Percentiles rank a stretch among this genome's conserved stretches.
phyloP scores from a whole-genome alignment of 2,888 invertebrate genomes.

The Lymantria dispar region DNA sequence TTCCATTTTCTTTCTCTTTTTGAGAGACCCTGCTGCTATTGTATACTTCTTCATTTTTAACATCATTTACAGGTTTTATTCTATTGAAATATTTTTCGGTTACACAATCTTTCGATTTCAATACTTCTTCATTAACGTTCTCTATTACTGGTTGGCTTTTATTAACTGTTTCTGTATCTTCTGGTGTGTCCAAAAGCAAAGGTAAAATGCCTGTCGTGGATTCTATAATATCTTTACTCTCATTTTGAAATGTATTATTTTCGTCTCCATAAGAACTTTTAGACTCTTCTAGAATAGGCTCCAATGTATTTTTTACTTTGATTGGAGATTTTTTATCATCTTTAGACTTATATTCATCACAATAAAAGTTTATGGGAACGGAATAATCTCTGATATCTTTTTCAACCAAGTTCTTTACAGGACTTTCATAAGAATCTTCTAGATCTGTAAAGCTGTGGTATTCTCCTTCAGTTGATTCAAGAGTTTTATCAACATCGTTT shows the following conservation, averaged over 20 bases:
- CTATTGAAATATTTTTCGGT: not conserved
- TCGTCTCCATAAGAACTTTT: slow-evolving; percentile 68
- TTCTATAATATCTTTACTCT: slow-evolving; percentile 23
- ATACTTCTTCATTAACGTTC: not conserved
- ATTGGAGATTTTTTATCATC: slow-evolving; percentile 53
- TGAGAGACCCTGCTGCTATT: not conserved
- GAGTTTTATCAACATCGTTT: slow-evolving; percentile 38
- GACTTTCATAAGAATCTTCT: slow-evolving; percentile 68
- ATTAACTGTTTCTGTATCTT: not conserved
- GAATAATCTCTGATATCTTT: slow-evolving; percentile 78
- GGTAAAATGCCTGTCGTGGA: not conserved
- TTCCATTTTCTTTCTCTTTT: not conserved
- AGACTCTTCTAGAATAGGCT: slow-evolving; percentile 75
- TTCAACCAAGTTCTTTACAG: slow-evolving; percentile 67
- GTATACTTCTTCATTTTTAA: not conserved
- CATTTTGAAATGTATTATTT: slow-evolving; percentile 42
- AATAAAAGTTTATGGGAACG: slow-evolving; percentile 70
- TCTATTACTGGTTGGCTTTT: not conserved
- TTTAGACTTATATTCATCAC: slow-evolving; percentile 56
- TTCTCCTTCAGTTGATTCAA: slow-evolving; percentile 63
- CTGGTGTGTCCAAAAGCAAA: not conserved
- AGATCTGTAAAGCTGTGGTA: slow-evolving; percentile 75
- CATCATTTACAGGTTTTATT: not conserved
- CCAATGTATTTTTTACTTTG: slow-evolving; percentile 50
- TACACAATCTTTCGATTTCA: not conserved